A percentile compares a stretch with the other conserved stretches of the same genome.
Evolutionary conservation across 2,888 invertebrate genomes (phyloP).

Genomic region (Sminthurides aquaticus): DNA sequence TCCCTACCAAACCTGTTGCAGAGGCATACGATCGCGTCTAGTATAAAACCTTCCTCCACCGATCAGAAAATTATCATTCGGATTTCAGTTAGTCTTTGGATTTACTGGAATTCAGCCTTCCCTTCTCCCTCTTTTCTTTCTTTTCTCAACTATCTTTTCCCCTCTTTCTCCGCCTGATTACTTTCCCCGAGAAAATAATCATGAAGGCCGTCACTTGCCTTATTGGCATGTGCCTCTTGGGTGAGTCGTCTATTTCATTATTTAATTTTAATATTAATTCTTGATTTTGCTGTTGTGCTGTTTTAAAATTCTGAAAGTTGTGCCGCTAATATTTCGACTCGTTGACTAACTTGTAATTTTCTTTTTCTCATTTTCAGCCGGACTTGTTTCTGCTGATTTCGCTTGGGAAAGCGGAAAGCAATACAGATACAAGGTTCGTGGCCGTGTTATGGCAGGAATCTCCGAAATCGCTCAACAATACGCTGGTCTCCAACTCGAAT

Average conservation of each 20-base stretch:
- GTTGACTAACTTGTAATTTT: background rate
- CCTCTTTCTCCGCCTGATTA: conserved; percentile 1
- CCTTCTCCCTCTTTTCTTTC: background rate
- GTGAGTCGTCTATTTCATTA: conserved; percentile 25
- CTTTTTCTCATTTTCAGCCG: conserved; percentile 33
- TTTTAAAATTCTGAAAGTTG: background rate
- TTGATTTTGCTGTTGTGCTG: background rate
- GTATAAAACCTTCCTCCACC: background rate
- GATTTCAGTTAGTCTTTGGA: conserved; percentile 40
- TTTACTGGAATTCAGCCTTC: conserved; percentile 30
- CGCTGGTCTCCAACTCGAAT: conserved; percentile 45
- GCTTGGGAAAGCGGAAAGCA: conserved; percentile 44
- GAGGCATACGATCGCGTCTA: background rate
- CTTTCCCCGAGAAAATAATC: conserved; percentile 9
- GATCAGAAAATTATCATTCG: conserved; percentile 24
- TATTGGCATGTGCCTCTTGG: conserved; percentile 36
- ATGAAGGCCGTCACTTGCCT: conserved; percentile 40
- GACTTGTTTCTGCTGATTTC: conserved; percentile 33
- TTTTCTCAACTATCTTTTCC: too few species aligned
- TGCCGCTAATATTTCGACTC: background rate
- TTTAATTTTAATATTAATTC: background rate
- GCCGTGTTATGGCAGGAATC: conserved; percentile 46
- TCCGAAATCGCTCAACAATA: conserved; percentile 45
- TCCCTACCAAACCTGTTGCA: background rate
- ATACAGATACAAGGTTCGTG: conserved; percentile 46